A percentile compares a stretch with the other conserved stretches of the same genome.
These are phyloP conservation scores for Menidia beryllina DNA, from an alignment of 2,113 vertebrate species.

Conservation along the genomic window DNA sequence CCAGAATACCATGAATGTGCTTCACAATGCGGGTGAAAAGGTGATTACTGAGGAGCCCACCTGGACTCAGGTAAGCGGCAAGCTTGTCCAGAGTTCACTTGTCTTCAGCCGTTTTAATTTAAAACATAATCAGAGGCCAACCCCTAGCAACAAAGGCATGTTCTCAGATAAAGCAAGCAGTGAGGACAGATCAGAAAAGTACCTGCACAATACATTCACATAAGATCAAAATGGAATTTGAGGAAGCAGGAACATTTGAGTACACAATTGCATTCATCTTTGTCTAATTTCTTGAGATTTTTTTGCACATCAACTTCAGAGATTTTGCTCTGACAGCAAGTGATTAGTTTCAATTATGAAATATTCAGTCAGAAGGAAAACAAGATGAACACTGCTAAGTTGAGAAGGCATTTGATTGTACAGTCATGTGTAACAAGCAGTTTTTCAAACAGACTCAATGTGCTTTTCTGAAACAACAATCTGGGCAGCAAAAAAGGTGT, in stretches of 20 bases:
- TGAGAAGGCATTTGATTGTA: conserved; percentile 29
- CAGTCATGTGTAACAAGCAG: neutral
- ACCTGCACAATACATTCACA: conserved; percentile 67
- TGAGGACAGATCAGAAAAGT: conserved; percentile 60
- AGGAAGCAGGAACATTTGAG: conserved; percentile 43
- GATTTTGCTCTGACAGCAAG: conserved; percentile 9
- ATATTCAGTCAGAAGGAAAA: conserved; percentile 1
- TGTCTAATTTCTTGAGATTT: conserved; percentile 40
- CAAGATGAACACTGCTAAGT: conserved; percentile 8
- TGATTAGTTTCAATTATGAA: neutral
- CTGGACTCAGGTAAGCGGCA: conserved; percentile 44
- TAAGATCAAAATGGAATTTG: conserved; percentile 62
- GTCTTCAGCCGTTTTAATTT: conserved; percentile 82
- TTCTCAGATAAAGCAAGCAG: conserved; percentile 66
- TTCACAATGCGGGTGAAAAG: conserved; percentile 50
- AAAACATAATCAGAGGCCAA: conserved; percentile 82
- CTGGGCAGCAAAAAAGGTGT: neutral
- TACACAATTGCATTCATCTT: conserved; percentile 26
- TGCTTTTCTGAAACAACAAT: conserved; percentile 12
- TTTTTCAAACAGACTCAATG: neutral
- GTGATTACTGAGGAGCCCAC: conserved; percentile 55
- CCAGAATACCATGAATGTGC: conserved; percentile 60
- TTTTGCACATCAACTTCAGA: conserved; percentile 29
- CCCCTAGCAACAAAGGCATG: conserved; percentile 62
- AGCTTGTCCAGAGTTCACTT: conserved; percentile 70